Evolutionary conservation across 2,113 vertebrate species (phyloP), one percentile per base, ranked within the genome.

Genomic region (Tachysurus fulvidraco): DNA sequence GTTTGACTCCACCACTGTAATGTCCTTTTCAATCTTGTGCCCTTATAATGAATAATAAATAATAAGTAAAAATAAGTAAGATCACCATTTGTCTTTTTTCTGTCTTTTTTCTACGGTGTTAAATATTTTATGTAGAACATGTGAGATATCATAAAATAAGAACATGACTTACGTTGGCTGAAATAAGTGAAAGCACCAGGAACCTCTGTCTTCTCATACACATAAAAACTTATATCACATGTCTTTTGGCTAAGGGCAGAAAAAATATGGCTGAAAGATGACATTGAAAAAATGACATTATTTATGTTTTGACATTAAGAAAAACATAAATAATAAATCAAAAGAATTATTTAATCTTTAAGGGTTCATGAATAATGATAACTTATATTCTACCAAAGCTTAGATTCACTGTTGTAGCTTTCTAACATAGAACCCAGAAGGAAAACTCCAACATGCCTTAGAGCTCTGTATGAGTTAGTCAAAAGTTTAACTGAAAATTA

Each of bases 1-100:
- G 71, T 91, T 89, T 11, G 90, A 89, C 28, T 91, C 90, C 71
- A 89, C 82, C 59, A 91, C 76, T 6, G 88, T 90, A 62, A 90
- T 83, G 78, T 91, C 88, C 83, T 91, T 91, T 57, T 84, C 46
- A 41, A 85, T 85, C 36, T 71, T 81, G 57, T 88, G 81, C 4
- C 89, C 90, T 91, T 84, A 17, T 14, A 62, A 62, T 30, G 13
- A 65, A 50, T 16, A 81, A 78, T 69, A 85, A 3, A 54, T 73
- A 10, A 67, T 25, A 69, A 83, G 74, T 1, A 44, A 16, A 30
- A 13, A 30, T 57, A 11, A 30, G 2, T 25, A 25, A 28, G 19
- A 57, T 84, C 82, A 77, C 28, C 4, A 57, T 23, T 28, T 28
- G 5, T 21, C 11, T 80, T 54, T 82, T n/a, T 16, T 50, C 8